phyloP scores from a whole-genome alignment of 2,888 invertebrate genomes.

The Diarsia dahlii region DNA sequence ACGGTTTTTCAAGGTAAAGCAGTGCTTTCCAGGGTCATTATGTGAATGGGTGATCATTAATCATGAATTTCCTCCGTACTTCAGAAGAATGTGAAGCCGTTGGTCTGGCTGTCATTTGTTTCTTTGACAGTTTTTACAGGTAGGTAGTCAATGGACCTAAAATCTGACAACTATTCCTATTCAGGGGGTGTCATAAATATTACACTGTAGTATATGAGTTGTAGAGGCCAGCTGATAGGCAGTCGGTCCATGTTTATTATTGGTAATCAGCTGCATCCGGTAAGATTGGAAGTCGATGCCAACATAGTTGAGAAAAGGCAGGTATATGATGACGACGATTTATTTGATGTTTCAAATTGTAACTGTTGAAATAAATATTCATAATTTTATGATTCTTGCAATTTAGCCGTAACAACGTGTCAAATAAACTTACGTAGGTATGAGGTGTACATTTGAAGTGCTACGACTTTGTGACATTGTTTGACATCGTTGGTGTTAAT shows the following conservation, averaged over 20 bases:
- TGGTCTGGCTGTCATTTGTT: background rate
- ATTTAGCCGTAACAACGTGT: background rate
- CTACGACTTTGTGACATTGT: background rate
- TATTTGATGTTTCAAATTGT: too few species aligned
- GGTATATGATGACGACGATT: background rate
- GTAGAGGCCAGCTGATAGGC: background rate
- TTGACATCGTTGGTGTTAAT: conserved; percentile 9
- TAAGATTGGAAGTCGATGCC: too few species aligned
- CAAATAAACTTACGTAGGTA: background rate
- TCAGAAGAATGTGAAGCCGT: background rate
- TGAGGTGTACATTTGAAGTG: background rate
- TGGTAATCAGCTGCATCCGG: background rate
- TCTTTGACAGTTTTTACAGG: background rate
- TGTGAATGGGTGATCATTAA: background rate
- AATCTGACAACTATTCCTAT: background rate
- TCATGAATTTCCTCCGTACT: background rate
- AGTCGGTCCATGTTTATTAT: background rate
- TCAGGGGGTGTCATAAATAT: too few species aligned
- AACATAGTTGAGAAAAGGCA: background rate
- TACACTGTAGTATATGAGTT: background rate
- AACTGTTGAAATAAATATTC: too few species aligned
- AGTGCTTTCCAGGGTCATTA: background rate
- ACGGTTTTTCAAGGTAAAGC: background rate
- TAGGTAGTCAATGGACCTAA: background rate
- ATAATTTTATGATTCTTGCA: too few species aligned